Conservation (phyloP, 1,140 invertebrate genomes). For the Atta texana region DNA sequence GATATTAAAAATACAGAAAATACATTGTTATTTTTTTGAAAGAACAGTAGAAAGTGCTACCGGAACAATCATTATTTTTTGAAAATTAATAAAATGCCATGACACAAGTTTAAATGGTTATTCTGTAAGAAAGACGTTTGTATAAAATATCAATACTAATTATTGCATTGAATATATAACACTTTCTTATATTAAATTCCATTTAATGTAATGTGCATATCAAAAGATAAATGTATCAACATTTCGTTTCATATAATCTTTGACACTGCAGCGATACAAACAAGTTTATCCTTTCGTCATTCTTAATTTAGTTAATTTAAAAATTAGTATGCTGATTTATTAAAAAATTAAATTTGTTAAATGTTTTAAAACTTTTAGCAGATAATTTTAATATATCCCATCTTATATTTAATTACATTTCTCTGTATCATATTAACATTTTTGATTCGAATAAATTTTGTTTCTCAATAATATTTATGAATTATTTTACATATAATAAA, state of each 20-base stretch:
- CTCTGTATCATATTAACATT: not conserved
- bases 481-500: not conserved
- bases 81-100: no score
- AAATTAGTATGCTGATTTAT: not conserved
- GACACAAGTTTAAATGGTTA: not conserved
- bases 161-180: not conserved
- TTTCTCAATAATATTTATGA: not conserved
- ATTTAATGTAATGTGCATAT: not conserved
- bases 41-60: no score
- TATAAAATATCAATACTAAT: not conserved
- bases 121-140: not conserved
- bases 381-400: not conserved
- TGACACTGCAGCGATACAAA: slow-evolving; percentile 21
- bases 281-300: slow-evolving; percentile 10
- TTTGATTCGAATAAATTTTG: not conserved
- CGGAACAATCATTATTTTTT: no score
- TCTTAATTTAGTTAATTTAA: slow-evolving; percentile 7
- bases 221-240: not conserved
- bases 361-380: not conserved
- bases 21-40: no score
- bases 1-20: no score
- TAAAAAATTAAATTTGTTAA: not conserved
- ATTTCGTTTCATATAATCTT: slow-evolving; percentile 2
- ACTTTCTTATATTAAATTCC: slow-evolving; percentile 21
- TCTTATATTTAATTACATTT: not conserved